Evolutionary conservation across 2,888 invertebrate genomes (phyloP), one percentile per base, ranked within the genome.

Genomic region (Orthosia incerta): DNA sequence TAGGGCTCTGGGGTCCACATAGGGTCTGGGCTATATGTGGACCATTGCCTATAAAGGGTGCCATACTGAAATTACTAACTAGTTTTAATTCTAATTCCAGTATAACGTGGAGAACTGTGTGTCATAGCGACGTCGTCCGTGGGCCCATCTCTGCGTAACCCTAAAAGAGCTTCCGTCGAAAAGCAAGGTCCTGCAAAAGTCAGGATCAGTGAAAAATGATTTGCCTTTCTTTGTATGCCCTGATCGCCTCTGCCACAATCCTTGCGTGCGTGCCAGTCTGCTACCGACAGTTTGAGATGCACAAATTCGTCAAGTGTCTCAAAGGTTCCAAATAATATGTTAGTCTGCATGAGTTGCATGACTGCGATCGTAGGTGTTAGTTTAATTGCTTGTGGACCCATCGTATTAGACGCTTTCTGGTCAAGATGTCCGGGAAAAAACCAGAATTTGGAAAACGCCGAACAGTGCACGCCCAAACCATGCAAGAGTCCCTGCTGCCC

Each of bases 231-330:
- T 76, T 95, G 75, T 95, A 93, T 80, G 94, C 94, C 74, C 87
- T 95, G 80, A 92, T 95, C 70, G 94, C 94, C 2, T 94, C 95
- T 51, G 95, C 95, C 51, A 90, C 95, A 61, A 72, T 95, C 59
- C 89, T 95, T 62, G 94, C 95, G 62, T 95, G 95, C 84, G 91
- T 95, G 2, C 95, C 95, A 3, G 93, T 94, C 76, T 94, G 95
- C 88, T 93, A 90, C 84, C 87, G 91, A 61, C 93, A 93, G 67
- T 89, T 94, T 76, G 90, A 93, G 71, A 73, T 93, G 62, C 87
- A 92, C 77, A 93, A 93, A 74, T 88, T 94, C 31, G 71, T 93
- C 72, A 92, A 91, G 89, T 95, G 95, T 70, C 75, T 94, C 55
- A 62, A 62, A 62, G 61, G 16, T 91, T 89, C 80, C 91, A 89